Base-by-base conservation (phyloP, 2,888 invertebrate species). In the Spilarctia lutea region DNA sequence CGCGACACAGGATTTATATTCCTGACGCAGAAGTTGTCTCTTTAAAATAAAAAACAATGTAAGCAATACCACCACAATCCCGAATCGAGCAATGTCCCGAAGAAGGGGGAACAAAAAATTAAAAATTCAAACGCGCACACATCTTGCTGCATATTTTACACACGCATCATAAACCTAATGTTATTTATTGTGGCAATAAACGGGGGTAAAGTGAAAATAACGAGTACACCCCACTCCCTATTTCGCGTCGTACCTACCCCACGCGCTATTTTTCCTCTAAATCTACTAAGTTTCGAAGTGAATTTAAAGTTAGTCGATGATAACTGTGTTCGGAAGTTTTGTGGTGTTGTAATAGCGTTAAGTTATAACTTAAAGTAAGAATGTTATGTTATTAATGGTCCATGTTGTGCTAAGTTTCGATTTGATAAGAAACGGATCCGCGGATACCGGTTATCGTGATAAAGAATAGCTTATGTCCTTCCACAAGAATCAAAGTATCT, bases 131-230 rank as follows among this genome's bases (percentile, higher is more conserved):
- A 45, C 77, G 73, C 68, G 73, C 78, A 71, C 81, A 73, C 80
- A 74, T 70, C 80, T 48, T 45, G 65, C 76, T 30, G 75, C 78
- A 78, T 85, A 83, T 86, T 85, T 86, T 86, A 84, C 81, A 82
- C 84, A 85, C 85, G 83, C 86, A 75, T 85, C 86, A 85, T 86
- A 86, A 86, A 86, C 84, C 82, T 85, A 86, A 86, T 86, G 86
- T 86, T 86, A 86, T 86, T 86, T 86, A 86, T 86, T 84, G 87
- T 81, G 77, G 86, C 80, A 84, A 86, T 86, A 86, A 86, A 86
- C 79, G 81, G 75, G 77, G 82, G 60, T 76, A 83, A 84, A 86
- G 85, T 85, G 81, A 84, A 86, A 86, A 85, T 86, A 86, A 84
- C 80, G 81, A 81, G 80, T 70, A 70, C 70, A 75, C 71, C 74